phyloP scores from a whole-genome alignment of 2,888 invertebrate species.

The Tetheella fluctuosa region DNA sequence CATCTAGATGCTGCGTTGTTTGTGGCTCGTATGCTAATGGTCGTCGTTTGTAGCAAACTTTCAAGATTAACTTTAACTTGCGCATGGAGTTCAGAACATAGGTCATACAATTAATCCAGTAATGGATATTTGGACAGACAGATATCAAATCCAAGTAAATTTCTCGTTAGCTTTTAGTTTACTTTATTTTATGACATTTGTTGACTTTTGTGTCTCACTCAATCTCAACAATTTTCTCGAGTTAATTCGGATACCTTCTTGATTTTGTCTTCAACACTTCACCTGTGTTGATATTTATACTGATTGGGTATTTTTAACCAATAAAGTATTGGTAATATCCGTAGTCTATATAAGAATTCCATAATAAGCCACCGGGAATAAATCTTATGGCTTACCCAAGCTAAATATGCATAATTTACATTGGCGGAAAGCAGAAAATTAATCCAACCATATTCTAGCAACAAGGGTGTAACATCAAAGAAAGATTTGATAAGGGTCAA shows the following conservation, averaged over 20 bases:
- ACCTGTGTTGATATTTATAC: neutral
- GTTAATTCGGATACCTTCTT: too few relatives aligned
- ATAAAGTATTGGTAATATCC: neutral
- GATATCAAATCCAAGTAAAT: too few relatives aligned
- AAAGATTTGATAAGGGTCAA: slow-evolving; percentile 68
- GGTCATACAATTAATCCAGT: too few relatives aligned
- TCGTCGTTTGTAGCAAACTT: too few relatives aligned
- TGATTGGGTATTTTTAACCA: neutral
- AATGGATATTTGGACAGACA: too few relatives aligned
- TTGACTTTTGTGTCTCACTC: too few relatives aligned
- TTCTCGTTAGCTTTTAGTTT: too few relatives aligned
- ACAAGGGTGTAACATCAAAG: slow-evolving; percentile 52
- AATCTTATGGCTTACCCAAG: neutral
- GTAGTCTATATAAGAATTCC: neutral
- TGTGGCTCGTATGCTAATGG: neutral
- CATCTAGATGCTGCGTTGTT: neutral
- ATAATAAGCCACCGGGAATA: neutral
- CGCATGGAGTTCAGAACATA: too few relatives aligned
- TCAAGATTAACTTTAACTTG: too few relatives aligned
- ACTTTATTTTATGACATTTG: too few relatives aligned
- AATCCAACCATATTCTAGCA: slow-evolving; percentile 37
- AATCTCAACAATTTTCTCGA: too few relatives aligned
- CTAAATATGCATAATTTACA: slow-evolving; percentile 48
- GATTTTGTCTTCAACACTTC: too few relatives aligned
- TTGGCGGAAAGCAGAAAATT: slow-evolving; percentile 53